These are phyloP conservation scores for Sinella curviseta DNA, from an alignment of 1,140 invertebrate species.

Conservation along the genomic window DNA sequence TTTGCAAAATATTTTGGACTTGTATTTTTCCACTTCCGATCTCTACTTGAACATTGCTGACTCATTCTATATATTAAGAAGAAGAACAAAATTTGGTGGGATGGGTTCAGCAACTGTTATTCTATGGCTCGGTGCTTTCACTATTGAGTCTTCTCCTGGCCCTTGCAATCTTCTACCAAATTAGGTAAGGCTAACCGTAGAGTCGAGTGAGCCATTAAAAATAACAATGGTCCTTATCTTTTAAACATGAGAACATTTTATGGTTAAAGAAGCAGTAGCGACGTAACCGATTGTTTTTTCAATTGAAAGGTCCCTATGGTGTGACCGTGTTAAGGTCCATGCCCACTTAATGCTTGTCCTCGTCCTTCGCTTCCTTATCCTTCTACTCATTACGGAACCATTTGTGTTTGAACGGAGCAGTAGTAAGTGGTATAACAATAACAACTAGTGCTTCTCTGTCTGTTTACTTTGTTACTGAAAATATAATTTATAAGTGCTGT, in stretches of 20 bases:
- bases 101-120: conserved; percentile 53
- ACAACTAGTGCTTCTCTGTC: background rate
- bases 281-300: no score
- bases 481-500: background rate
- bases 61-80: no score
- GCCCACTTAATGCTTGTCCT: background rate
- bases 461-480: background rate
- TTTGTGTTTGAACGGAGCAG: background rate
- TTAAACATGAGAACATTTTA: no score
- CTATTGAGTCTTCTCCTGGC: background rate
- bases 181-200: no score
- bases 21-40: no score
- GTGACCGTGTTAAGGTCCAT: background rate
- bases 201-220: no score
- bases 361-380: background rate
- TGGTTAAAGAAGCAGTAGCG: no score
- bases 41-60: no score
- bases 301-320: background rate
- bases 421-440: background rate
- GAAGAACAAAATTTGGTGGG: conserved; percentile 22
- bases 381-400: background rate
- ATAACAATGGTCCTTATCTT: no score
- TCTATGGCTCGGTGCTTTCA: conserved; percentile 52
- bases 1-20: background rate
- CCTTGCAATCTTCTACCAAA: background rate